phyloP scores from a whole-genome alignment of 2,888 invertebrate species.

The Melanophora roralis region DNA sequence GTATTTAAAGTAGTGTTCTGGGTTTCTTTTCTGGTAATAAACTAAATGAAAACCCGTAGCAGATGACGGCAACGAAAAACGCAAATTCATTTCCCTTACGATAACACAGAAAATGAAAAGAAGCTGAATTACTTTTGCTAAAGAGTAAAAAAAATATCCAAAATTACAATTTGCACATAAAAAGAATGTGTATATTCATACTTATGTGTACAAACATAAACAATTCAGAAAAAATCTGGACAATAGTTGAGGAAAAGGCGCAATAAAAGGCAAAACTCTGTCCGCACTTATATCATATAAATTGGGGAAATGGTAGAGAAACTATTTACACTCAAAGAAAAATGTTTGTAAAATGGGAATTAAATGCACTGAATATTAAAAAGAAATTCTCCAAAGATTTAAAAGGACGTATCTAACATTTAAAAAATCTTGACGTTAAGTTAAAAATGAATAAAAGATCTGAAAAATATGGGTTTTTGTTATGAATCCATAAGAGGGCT shows the following conservation, averaged over 20 bases:
- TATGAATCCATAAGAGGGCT: too few relatives aligned
- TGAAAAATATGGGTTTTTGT: too few relatives aligned
- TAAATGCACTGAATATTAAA: too few relatives aligned
- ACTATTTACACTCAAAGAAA: not conserved
- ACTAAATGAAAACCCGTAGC: constrained; percentile 32
- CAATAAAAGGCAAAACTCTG: not conserved
- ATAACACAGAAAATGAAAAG: constrained; percentile 40
- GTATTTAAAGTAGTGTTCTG: constrained; percentile 21
- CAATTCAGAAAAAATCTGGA: not conserved
- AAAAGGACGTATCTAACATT: too few relatives aligned
- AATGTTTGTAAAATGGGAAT: not conserved
- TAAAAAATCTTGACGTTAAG: too few relatives aligned
- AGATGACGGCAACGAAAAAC: constrained; percentile 54
- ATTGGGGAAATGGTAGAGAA: not conserved
- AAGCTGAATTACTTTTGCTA: not conserved
- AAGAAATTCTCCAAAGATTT: too few relatives aligned
- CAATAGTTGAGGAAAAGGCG: not conserved
- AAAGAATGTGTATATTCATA: not conserved
- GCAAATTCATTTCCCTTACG: constrained; percentile 56
- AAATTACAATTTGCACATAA: constrained; percentile 10
- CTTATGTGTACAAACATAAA: not conserved
- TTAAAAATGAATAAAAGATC: too few relatives aligned
- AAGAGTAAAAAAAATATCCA: not conserved
- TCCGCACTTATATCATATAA: constrained; percentile 24
- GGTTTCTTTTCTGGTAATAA: constrained; percentile 44